Base-by-base conservation (phyloP, 2,888 invertebrate genomes). In the Muschampia plurimacula region DNA sequence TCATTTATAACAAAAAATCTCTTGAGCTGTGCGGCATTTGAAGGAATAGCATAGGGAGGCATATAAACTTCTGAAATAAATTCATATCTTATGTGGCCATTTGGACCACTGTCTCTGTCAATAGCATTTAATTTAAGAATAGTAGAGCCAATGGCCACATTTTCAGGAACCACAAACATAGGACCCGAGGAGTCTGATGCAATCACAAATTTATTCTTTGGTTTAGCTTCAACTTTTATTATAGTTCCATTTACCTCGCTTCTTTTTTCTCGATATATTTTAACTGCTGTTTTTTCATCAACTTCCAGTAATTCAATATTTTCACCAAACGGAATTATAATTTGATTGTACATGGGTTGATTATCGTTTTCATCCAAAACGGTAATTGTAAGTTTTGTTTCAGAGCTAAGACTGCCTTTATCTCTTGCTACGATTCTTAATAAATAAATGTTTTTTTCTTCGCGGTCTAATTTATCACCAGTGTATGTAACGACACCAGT, bases 311-410 rank as follows among this genome's bases (percentile, higher is more conserved):
- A 94, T 74, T 96, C 95, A 32, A 97, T 91, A 9, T 95, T 96
- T 77, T 96, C 96, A 71, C 96, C 96, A 67, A 96, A 94, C 5
- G 96, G 96, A 52, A 97, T 95, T 0, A 96, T 94, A 79, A 97
- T 96, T 82, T 97, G 96, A 71, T 95, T 95, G 79, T 97, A 97
- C 67, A 93, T 92, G 0, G 97, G 97, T 13, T 95, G 84, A 85
- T 98, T 98, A 83, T 98, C 98, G 82, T 98, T 98, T 82, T 96
- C 96, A 84, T 98, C 98, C 5, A 96, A 95, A 36, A 98, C 90
- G 0, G 91, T 94, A 62, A 98, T 96, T 0, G 95, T 96, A 9
- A 98, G 85, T 80, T 96, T 96, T 0, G 97, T 96, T 85, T 97
- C 96, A 1, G 97, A 96, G 65, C 95, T 96, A 12, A 98, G 86